Conservation (phyloP, 2,113 vertebrate species). For the Rallus limicola region DNA sequence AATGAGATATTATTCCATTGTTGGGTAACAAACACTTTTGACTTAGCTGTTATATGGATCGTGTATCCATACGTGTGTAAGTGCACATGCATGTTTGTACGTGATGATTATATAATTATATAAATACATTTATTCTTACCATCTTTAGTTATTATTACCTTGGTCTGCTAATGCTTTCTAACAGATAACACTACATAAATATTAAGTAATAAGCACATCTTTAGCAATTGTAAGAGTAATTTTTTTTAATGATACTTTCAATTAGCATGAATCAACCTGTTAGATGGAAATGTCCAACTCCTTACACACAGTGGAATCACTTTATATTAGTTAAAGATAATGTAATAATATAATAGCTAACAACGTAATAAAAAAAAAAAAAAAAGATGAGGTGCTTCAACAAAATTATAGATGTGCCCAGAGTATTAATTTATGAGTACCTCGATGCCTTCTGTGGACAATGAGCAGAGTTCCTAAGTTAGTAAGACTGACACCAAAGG, state of each 20-base stretch:
- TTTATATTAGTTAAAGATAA: neutral
- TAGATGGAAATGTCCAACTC: neutral
- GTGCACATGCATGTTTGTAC: neutral
- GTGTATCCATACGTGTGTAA: neutral
- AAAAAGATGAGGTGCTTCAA: neutral
- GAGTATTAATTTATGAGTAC: neutral
- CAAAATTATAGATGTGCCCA: neutral
- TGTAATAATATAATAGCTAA: neutral
- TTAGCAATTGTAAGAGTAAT: neutral
- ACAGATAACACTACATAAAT: neutral
- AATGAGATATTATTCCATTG: neutral
- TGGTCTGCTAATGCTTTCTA: neutral
- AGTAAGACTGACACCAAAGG: neutral
- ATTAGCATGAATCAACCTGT: neutral
- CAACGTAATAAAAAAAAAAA: neutral
- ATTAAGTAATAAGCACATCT: neutral
- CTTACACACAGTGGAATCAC: neutral
- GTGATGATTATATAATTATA: neutral
- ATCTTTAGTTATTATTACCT: neutral
- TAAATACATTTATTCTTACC: neutral
- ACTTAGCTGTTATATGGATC: neutral
- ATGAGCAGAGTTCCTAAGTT: neutral
- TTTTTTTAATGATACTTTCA: neutral
- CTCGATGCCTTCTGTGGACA: neutral
- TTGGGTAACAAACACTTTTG: neutral